Percentiles rank a stretch among this genome's conserved stretches.
Evolutionary conservation across 1,140 invertebrate genomes (phyloP).

Genomic region (Acyrthosiphon pisum): DNA sequence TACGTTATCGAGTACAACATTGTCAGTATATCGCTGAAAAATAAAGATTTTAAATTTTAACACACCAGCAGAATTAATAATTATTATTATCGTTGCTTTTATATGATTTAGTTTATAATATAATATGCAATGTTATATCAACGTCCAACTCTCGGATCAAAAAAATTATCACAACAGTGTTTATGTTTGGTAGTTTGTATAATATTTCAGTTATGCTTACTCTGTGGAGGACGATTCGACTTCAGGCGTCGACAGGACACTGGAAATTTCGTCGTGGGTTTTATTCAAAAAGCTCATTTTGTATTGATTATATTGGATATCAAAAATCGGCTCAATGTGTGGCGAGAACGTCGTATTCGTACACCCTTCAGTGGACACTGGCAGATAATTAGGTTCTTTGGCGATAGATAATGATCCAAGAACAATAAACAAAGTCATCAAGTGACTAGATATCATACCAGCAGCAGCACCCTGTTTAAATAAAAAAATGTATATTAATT

Average conservation of each 20-base stretch:
- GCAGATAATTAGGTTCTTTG: constrained; percentile 65
- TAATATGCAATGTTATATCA: not conserved
- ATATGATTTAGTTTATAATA: not conserved
- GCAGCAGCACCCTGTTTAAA: constrained; percentile 68
- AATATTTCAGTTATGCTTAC: not conserved
- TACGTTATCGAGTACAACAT: constrained; percentile 74
- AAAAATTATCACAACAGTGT: not conserved
- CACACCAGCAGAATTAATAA: not conserved
- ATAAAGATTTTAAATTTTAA: constrained; percentile 58
- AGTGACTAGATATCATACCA: constrained; percentile 73
- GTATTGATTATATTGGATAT: constrained; percentile 12
- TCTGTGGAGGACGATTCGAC: not conserved
- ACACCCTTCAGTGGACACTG: constrained; percentile 70
- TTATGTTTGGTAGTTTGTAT: too few relatives aligned
- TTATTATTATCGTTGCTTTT: not conserved
- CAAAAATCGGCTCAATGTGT: constrained; percentile 62
- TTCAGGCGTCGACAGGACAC: not conserved
- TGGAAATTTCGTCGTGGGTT: not conserved
- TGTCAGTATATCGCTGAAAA: constrained; percentile 67
- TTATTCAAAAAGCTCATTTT: not conserved
- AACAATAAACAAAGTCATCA: constrained; percentile 73
- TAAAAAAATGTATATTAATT: constrained; percentile 43
- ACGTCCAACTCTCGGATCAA: not conserved
- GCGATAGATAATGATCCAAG: constrained; percentile 69
- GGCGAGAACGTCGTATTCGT: constrained; percentile 72